Evolutionary conservation across 2,797 vertebrate genomes (phyloP), one percentile per base, ranked within the genome.

Genomic region (Cygnus olor): DNA sequence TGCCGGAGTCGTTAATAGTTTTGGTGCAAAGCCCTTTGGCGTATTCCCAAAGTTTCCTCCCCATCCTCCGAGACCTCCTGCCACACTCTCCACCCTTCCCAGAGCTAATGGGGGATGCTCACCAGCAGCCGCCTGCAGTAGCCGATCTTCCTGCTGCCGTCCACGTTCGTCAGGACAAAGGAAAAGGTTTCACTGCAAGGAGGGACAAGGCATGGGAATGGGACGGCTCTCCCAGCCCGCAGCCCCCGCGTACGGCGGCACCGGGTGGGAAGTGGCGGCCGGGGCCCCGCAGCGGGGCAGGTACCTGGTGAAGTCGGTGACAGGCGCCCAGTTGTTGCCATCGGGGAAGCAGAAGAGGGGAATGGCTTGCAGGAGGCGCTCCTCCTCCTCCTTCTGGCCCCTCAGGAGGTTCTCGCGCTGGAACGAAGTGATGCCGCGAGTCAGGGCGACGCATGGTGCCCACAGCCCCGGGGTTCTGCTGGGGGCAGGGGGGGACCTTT

Each of bases 311-410:
- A 99, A 99, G 63, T 99, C 98, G 0, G 98, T 98, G 83, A 99
- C 58, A 0, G 99, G 98, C 6, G 97, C 98, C 98, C 99, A 99
- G 97, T 97, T 98, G 77, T 99, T 99, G 61, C 99, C 99, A 0
- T 99, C 99, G 0, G 99, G 99, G 94, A 99, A 99, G 97, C 99
- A 99, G 93, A 99, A 99, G 44, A 99, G 98, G 5, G 99, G 99
- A 91, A 99, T 99, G 13, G 99, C 99, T 68, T 98, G 98, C 1
- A 99, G 95, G 4, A 98, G 98, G 93, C 98, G 98, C 87, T 99
- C 99, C 83, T 99, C 99, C 69, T 99, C 99, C 96, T 99, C 99
- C 91, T 98, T 99, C 89, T 99, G 99, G 77, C 97, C 98, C 66
- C 97, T 98, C 38, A 98, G 98, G 98, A 99, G 96, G 72, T 98